Percentiles rank a stretch among this genome's conserved stretches.
phyloP scores from a whole-genome alignment of 1,140 invertebrate genomes.

The Palaemon carinicauda region DNA sequence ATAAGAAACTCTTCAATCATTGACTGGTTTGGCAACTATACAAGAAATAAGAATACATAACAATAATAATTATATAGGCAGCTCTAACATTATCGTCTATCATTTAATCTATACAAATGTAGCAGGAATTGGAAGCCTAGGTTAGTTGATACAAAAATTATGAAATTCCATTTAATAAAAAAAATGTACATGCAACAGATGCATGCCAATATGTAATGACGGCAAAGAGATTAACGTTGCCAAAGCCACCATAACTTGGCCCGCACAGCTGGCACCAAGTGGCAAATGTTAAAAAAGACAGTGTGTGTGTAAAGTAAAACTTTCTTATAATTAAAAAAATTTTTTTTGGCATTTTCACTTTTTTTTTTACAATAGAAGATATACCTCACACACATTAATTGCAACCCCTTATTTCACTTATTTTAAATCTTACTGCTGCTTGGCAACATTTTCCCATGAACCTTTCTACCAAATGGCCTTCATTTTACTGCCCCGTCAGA shows the following conservation, averaged over 20 bases:
- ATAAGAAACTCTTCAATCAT: constrained; percentile 39
- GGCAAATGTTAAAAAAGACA: neutral
- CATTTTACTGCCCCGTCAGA: constrained; percentile 12
- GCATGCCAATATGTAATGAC: constrained; percentile 7
- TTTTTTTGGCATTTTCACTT: too few relatives aligned
- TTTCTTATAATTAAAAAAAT: too few relatives aligned
- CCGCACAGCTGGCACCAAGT: constrained; percentile 21
- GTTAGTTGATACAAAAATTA: constrained; percentile 50
- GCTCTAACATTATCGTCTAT: constrained; percentile 35
- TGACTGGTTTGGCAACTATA: constrained; percentile 50
- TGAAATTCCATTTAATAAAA: constrained; percentile 50
- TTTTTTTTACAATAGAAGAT: too few relatives aligned
- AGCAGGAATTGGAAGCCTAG: constrained; percentile 48
- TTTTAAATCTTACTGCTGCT: constrained; percentile 11
- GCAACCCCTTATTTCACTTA: too few relatives aligned
- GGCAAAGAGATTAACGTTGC: neutral
- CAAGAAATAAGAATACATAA: constrained; percentile 47
- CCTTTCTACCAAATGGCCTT: constrained; percentile 14
- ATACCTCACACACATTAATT: too few relatives aligned
- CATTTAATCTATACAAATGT: constrained; percentile 47
- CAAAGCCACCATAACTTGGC: neutral
- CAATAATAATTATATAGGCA: constrained; percentile 51
- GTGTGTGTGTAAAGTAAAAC: neutral
- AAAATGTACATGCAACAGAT: constrained; percentile 21
- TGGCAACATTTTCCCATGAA: too few relatives aligned